A percentile compares a stretch with the other conserved stretches of the same genome.
These are phyloP conservation scores for Latrodectus geometricus DNA, from an alignment of 1,140 invertebrate genomes.

Conservation along the genomic window DNA sequence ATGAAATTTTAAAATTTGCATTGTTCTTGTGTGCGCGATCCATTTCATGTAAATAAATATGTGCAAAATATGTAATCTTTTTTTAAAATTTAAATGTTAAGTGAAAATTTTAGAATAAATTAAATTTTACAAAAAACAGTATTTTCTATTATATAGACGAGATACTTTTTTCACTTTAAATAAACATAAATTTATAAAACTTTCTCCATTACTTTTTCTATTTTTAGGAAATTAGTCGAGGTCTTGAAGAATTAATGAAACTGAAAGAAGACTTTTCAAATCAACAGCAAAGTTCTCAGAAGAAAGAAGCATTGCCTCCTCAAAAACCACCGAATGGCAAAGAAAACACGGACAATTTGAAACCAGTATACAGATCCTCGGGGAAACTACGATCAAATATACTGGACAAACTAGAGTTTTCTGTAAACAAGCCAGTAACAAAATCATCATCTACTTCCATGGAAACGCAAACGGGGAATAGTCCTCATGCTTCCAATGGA, in stretches of 20 bases:
- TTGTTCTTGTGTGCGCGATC: no score
- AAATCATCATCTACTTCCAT: constrained; percentile 19
- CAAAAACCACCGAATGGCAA: background rate
- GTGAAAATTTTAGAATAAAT: no score
- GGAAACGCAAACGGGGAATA: constrained; percentile 19
- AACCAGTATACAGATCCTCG: constrained; percentile 44
- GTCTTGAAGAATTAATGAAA: constrained; percentile 54
- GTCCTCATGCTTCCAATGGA: background rate
- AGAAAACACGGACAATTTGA: background rate
- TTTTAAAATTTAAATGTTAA: no score
- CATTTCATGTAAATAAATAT: no score
- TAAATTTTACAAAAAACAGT: no score
- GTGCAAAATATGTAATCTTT: no score
- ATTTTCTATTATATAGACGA: no score
- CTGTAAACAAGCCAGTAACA: background rate
- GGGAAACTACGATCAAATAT: constrained; percentile 40
- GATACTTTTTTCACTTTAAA: no score
- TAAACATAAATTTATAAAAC: no score
- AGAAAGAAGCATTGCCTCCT: no score
- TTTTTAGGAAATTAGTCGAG: constrained; percentile 39
- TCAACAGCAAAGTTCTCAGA: background rate
- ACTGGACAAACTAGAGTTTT: constrained; percentile 23
- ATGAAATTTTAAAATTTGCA: no score
- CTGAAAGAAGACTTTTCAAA: constrained; percentile 30
- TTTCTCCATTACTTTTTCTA: background rate